Evolutionary conservation across 2,888 invertebrate species (phyloP).

Genomic region (Heteropelma amictum): DNA sequence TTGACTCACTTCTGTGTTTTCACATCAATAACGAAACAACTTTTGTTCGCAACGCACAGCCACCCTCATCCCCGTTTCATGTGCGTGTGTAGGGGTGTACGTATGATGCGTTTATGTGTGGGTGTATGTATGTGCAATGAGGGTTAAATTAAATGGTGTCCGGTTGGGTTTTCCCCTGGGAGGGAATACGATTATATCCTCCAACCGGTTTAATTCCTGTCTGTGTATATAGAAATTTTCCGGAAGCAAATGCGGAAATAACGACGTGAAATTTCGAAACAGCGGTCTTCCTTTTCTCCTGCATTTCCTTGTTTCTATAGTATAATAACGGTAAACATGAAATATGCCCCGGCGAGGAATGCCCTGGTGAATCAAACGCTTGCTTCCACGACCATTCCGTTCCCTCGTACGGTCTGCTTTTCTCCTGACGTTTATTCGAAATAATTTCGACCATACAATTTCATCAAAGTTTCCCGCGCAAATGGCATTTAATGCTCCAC

Average conservation of each 20-base stretch:
- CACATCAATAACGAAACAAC: slow-evolving; percentile 22
- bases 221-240: slow-evolving; percentile 6
- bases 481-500: too few relatives aligned
- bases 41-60: too few relatives aligned
- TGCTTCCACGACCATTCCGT: slow-evolving; percentile 14
- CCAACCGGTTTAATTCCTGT: not conserved
- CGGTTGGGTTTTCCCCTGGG: slow-evolving; percentile 39
- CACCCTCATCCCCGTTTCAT: not conserved
- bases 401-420: not conserved
- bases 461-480: too few relatives aligned
- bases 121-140: slow-evolving; percentile 2
- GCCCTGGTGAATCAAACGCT: slow-evolving; percentile 13
- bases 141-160: slow-evolving; percentile 50
- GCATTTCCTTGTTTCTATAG: slow-evolving; percentile 4
- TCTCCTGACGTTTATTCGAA: too few relatives aligned
- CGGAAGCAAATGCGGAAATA: slow-evolving; percentile 36
- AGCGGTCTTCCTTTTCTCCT: slow-evolving; percentile 24
- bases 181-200: slow-evolving; percentile 37
- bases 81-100: not conserved
- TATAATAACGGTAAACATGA: slow-evolving; percentile 13
- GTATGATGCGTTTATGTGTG: not conserved
- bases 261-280: slow-evolving; percentile 35
- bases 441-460: too few relatives aligned
- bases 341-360: slow-evolving; percentile 7
- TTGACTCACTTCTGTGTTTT: slow-evolving; percentile 21